Percentiles rank a stretch among this genome's conserved stretches.
phyloP scores from a whole-genome alignment of 2,797 vertebrate genomes.

The Epinephelus awoara region DNA sequence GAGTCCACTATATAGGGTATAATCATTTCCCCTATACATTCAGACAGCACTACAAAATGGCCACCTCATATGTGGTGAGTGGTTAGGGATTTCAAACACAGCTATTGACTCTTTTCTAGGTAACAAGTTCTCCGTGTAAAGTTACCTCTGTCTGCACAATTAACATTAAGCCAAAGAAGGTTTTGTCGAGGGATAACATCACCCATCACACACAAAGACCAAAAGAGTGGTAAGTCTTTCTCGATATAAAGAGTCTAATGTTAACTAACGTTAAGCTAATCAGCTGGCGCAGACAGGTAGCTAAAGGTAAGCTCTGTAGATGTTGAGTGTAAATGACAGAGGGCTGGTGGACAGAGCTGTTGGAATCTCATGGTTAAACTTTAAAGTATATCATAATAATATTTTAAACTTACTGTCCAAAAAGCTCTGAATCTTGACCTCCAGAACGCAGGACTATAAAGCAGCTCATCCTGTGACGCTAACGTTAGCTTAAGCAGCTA shows the following conservation, averaged over 20 bases:
- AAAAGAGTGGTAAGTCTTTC: no score
- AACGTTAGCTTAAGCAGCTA: slow-evolving; percentile 7
- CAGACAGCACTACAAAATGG: no score
- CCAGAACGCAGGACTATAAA: not conserved
- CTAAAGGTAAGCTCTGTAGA: not conserved
- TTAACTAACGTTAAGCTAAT: no score
- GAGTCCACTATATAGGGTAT: no score
- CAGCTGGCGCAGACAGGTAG: not conserved
- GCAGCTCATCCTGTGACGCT: not conserved
- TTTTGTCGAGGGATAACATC: not conserved
- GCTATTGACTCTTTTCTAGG: not conserved
- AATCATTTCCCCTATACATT: no score
- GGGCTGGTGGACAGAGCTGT: not conserved
- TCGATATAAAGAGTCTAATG: not conserved
- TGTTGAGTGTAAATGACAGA: not conserved
- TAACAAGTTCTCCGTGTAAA: not conserved
- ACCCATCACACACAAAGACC: not conserved
- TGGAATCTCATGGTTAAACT: not conserved
- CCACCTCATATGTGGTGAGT: no score
- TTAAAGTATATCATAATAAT: not conserved
- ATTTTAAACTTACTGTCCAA: not conserved
- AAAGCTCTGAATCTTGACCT: not conserved
- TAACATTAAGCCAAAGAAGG: not conserved
- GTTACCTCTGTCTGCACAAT: not conserved
- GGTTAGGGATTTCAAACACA: no score